Evolutionary conservation across 2,888 invertebrate genomes (phyloP).

Genomic region (Phaedon cochleariae): DNA sequence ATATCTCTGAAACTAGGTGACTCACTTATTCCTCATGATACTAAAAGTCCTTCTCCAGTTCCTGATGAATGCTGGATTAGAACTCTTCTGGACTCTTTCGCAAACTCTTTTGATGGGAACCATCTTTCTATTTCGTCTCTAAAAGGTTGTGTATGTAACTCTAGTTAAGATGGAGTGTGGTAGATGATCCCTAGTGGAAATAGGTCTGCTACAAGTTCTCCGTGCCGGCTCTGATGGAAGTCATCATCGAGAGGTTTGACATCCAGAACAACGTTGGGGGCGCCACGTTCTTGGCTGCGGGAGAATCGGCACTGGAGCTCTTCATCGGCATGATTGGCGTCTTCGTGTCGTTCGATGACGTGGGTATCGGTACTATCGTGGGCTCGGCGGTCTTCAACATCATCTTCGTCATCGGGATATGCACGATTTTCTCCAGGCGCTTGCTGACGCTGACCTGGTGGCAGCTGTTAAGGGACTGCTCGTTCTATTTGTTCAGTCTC

Average conservation of each 20-base stretch:
- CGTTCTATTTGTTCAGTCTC: constrained; percentile 93
- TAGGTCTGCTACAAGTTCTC: constrained; percentile 99
- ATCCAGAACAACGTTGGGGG: constrained; percentile 96
- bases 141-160: too few relatives aligned
- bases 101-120: too few relatives aligned
- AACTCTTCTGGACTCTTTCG: too few relatives aligned
- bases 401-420: constrained; percentile 98
- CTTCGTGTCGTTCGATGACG: constrained; percentile 97
- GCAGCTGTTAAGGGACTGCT: constrained; percentile 97
- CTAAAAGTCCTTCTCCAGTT: too few relatives aligned
- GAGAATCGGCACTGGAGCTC: constrained; percentile 96
- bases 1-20: too few relatives aligned
- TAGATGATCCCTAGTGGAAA: too few relatives aligned
- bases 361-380: constrained; percentile 98
- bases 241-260: constrained; percentile 93
- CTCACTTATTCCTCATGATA: too few relatives aligned
- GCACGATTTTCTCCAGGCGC: constrained; percentile 93
- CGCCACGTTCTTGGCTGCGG: constrained; percentile 99
- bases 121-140: too few relatives aligned
- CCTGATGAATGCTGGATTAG: too few relatives aligned
- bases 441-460: constrained; percentile 96
- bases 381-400: constrained; percentile 99
- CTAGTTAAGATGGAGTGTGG: too few relatives aligned
- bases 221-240: constrained; percentile 96
- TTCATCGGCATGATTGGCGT: constrained; percentile 98